A percentile compares a stretch with the other conserved stretches of the same genome.
phyloP scores from a whole-genome alignment of 1,140 invertebrate genomes.

The Nephila pilipes region DNA sequence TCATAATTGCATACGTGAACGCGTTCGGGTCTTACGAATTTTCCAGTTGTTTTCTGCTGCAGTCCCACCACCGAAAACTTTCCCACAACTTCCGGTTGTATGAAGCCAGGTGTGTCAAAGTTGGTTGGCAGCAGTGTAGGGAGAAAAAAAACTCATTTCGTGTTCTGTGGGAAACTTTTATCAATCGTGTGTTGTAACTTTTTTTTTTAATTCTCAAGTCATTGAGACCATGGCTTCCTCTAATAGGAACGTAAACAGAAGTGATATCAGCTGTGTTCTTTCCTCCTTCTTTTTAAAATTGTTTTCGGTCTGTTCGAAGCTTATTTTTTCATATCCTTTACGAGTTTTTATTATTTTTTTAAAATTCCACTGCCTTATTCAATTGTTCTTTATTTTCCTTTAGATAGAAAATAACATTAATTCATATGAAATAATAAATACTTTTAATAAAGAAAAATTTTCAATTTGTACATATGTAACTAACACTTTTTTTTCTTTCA shows the following conservation, averaged over 20 bases:
- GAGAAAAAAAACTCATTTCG: neutral
- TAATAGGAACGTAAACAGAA: neutral
- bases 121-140: neutral
- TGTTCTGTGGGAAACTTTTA: conserved; percentile 10
- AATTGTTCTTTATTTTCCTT: no score
- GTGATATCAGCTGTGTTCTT: neutral
- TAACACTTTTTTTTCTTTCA: no score
- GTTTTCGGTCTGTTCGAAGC: no score
- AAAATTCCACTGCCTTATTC: no score
- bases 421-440: no score
- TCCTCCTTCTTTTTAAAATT: neutral
- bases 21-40: neutral
- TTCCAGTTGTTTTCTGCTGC: neutral
- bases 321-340: no score
- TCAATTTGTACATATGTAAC: no score
- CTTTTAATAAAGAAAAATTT: no score
- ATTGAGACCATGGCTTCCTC: neutral
- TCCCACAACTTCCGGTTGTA: conserved; percentile 44
- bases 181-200: neutral
- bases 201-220: neutral
- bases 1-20: neutral
- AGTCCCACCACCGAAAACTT: neutral
- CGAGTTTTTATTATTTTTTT: no score
- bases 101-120: conserved; percentile 52
- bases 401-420: no score